Evolutionary conservation across 2,113 vertebrate genomes (phyloP).

Genomic region (Lophotis ruficrista): DNA sequence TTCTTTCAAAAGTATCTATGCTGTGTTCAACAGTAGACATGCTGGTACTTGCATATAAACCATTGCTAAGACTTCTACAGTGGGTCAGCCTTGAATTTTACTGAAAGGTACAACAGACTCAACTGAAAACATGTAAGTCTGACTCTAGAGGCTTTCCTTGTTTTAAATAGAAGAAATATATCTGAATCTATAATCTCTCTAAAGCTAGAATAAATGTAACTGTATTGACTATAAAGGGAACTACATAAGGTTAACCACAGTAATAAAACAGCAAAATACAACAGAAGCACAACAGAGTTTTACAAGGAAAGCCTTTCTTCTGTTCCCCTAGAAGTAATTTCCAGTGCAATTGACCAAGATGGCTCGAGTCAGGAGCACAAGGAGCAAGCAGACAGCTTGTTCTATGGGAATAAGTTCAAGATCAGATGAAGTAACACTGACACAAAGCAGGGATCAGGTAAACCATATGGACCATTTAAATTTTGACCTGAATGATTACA

Average conservation of each 20-base stretch:
- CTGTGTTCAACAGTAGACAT: not conserved
- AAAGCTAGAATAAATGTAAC: not conserved
- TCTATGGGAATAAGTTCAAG: not conserved
- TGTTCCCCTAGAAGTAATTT: not conserved
- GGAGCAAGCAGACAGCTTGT: not conserved
- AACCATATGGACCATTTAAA: not conserved
- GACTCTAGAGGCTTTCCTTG: not conserved
- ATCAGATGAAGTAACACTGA: not conserved
- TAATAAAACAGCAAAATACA: not conserved
- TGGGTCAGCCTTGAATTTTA: not conserved
- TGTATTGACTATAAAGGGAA: not conserved
- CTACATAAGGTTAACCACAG: not conserved
- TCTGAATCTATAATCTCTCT: not conserved
- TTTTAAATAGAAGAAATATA: not conserved
- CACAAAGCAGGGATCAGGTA: not conserved
- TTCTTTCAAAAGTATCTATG: not conserved
- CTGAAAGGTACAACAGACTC: not conserved
- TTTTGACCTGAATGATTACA: not conserved
- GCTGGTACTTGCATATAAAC: not conserved
- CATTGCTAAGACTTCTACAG: not conserved
- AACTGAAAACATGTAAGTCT: not conserved
- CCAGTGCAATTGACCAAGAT: not conserved
- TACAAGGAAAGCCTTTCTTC: not conserved
- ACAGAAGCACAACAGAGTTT: not conserved
- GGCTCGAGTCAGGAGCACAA: not conserved